Evolutionary conservation across 2,113 vertebrate species (phyloP).

Genomic region (Nannospalax galili): DNA sequence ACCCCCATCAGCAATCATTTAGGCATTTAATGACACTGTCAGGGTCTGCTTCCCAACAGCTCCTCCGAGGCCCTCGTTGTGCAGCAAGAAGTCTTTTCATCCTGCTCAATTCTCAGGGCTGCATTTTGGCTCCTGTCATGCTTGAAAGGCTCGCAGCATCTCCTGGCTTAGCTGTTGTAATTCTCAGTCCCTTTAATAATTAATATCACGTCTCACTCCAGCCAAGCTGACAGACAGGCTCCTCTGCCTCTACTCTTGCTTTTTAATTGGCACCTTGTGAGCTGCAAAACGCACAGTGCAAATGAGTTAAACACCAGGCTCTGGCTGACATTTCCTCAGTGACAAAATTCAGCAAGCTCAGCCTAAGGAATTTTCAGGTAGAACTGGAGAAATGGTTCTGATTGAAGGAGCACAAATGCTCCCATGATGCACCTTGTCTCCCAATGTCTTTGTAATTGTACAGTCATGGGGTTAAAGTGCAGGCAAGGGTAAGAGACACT

Average conservation of each 20-base stretch:
- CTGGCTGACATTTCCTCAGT: slow-evolving; percentile 65
- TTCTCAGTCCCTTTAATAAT: slow-evolving; percentile 76
- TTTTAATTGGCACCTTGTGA: slow-evolving; percentile 81
- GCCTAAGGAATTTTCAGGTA: slow-evolving; percentile 45
- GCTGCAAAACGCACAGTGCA: slow-evolving; percentile 65
- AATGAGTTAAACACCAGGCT: slow-evolving; percentile 74
- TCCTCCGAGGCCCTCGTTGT: not conserved
- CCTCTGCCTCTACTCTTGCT: slow-evolving; percentile 59
- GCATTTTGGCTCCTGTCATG: not conserved
- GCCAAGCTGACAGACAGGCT: slow-evolving; percentile 63
- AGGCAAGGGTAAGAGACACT: not conserved
- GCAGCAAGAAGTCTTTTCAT: not conserved
- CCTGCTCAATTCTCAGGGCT: not conserved
- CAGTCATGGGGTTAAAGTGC: not conserved
- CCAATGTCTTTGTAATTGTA: not conserved
- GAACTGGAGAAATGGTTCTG: not conserved
- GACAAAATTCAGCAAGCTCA: slow-evolving; percentile 60
- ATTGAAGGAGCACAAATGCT: not conserved
- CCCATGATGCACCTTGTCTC: not conserved
- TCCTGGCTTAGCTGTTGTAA: slow-evolving; percentile 15
- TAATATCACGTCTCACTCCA: slow-evolving; percentile 65
- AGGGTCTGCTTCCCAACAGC: not conserved
- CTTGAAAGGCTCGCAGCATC: not conserved
- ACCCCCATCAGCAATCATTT: not conserved
- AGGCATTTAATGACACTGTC: not conserved